Conservation (phyloP, 2,888 invertebrate species). For the Lampropteryx suffumata region DNA sequence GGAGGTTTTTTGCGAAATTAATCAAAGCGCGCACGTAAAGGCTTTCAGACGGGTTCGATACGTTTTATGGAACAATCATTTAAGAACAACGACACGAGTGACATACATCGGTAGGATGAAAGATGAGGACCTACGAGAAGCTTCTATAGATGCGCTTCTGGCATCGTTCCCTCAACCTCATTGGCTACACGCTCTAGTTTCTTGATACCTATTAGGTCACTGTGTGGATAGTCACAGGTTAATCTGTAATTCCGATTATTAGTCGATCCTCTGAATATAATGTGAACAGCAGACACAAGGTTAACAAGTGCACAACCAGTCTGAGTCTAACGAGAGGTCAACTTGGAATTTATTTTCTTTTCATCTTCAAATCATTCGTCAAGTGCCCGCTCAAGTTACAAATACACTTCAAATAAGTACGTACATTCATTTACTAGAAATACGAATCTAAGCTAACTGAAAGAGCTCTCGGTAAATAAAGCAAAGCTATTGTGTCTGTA, state of each 20-base stretch:
- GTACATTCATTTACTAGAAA: constrained; percentile 6
- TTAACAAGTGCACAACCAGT: no score
- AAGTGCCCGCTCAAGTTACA: neutral
- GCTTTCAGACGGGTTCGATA: constrained; percentile 2
- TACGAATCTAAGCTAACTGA: constrained; percentile 2
- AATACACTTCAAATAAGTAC: constrained; percentile 7
- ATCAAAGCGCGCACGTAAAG: constrained; percentile 1
- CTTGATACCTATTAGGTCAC: no score
- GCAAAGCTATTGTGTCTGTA: constrained; percentile 7
- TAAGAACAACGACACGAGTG: no score
- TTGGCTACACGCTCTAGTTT: no score
- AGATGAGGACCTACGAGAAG: neutral
- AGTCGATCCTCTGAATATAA: no score
- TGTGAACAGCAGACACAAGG: no score
- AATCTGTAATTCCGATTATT: no score
- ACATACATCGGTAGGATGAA: constrained; percentile 10
- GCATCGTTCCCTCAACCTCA: no score
- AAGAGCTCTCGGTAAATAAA: constrained; percentile 8
- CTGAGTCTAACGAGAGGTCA: no score
- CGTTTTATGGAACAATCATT: constrained; percentile 5
- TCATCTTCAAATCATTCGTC: neutral
- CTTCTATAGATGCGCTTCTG: no score
- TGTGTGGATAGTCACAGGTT: no score
- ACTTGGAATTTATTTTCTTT: no score
- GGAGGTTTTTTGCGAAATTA: constrained; percentile 2